A percentile compares a stretch with the other conserved stretches of the same genome.
Evolutionary conservation across 1,140 invertebrate genomes (phyloP).

Genomic region (Eubasilissa regina): DNA sequence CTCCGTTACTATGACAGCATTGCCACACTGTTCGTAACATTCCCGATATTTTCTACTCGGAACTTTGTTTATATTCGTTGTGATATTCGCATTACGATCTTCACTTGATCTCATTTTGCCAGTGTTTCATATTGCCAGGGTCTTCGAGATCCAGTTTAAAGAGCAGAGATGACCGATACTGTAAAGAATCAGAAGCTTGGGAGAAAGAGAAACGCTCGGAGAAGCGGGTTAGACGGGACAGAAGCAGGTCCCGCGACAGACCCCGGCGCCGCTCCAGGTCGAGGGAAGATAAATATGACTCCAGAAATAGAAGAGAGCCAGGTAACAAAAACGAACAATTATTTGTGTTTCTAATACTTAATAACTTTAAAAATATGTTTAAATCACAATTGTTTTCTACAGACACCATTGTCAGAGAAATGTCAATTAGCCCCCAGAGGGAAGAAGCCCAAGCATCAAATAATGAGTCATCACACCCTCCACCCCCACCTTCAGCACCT

Average conservation of each 20-base stretch:
- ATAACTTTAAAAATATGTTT: not conserved
- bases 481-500: conserved; percentile 68
- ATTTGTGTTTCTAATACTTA: conserved; percentile 4
- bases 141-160: conserved; percentile 70
- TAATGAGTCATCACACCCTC: conserved; percentile 62
- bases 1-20: conserved; percentile 21
- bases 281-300: conserved; percentile 47
- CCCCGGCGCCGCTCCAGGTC: conserved; percentile 55
- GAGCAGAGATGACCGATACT: conserved; percentile 71
- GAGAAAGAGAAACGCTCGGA: conserved; percentile 69
- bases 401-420: conserved; percentile 60
- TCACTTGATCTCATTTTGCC: conserved; percentile 75
- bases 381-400: conserved; percentile 28
- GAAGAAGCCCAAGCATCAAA: conserved; percentile 58
- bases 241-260: conserved; percentile 62
- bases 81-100: conserved; percentile 24
- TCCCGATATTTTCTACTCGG: conserved; percentile 33
- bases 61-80: conserved; percentile 33
- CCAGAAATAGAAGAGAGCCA: conserved; percentile 30
- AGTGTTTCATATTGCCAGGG: conserved; percentile 75
- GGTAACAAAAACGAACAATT: conserved; percentile 30
- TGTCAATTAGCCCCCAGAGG: conserved; percentile 59
- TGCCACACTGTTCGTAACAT: conserved; percentile 44
- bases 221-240: conserved; percentile 64
- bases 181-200: conserved; percentile 65